These are phyloP conservation scores for Centropristis striata DNA, from an alignment of 2,113 vertebrate genomes.

Conservation along the genomic window DNA sequence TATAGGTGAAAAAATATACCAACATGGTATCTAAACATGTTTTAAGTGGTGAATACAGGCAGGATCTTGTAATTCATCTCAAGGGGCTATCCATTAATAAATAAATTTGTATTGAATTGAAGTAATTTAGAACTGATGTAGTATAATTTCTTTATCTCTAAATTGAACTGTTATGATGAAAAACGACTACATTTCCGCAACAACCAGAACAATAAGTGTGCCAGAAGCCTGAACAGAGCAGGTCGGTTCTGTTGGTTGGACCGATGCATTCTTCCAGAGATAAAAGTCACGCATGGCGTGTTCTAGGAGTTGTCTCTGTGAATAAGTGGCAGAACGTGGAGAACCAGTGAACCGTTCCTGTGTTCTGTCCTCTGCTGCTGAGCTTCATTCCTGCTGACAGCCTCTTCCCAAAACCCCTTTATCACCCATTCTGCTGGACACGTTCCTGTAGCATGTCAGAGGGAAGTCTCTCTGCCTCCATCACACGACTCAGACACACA, in stretches of 20 bases:
- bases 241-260: slow-evolving; percentile 33
- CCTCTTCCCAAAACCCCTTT: slow-evolving; percentile 71
- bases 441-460: slow-evolving; percentile 74
- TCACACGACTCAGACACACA: slow-evolving; percentile 61
- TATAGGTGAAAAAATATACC: too few relatives aligned
- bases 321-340: slow-evolving; percentile 62
- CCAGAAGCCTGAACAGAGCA: slow-evolving; percentile 21
- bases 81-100: too few relatives aligned
- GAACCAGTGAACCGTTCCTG: slow-evolving; percentile 68
- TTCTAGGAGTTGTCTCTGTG: slow-evolving; percentile 69
- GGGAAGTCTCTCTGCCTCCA: slow-evolving; percentile 56
- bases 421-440: slow-evolving; percentile 75
- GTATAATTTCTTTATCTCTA: background rate
- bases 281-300: slow-evolving; percentile 51
- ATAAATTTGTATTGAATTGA: slow-evolving; percentile 36
- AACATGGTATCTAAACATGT: too few relatives aligned
- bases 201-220: background rate
- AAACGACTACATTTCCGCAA: background rate
- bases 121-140: background rate
- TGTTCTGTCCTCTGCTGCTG: slow-evolving; percentile 65
- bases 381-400: slow-evolving; percentile 81
- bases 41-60: too few relatives aligned
- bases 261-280: slow-evolving; percentile 59
- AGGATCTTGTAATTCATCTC: too few relatives aligned
- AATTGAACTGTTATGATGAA: background rate